A percentile compares a stretch with the other conserved stretches of the same genome.
These are phyloP conservation scores for Panopea generosa DNA, from an alignment of 2,888 invertebrate species.

Conservation along the genomic window DNA sequence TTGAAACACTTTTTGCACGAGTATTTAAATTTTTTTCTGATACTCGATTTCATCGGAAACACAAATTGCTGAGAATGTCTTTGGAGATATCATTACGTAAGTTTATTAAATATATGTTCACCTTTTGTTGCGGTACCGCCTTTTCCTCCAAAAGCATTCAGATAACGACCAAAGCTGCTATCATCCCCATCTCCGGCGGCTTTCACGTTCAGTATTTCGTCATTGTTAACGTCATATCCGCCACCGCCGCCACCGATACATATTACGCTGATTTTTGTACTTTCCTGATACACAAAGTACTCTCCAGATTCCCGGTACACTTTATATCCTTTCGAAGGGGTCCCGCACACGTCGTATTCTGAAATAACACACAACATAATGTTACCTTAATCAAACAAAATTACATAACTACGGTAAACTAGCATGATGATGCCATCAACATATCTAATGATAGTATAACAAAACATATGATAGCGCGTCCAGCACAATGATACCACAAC, in stretches of 20 bases:
- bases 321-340: conserved; percentile 43
- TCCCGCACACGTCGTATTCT: conserved; percentile 58
- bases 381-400: no score
- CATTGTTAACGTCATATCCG: conserved; percentile 50
- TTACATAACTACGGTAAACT: no score
- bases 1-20: no score
- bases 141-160: conserved; percentile 41
- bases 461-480: no score
- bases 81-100: no score
- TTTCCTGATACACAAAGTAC: conserved; percentile 49
- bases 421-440: no score
- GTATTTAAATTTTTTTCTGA: no score
- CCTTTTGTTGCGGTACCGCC: conserved; percentile 41
- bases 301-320: conserved; percentile 43
- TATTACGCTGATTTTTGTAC: conserved; percentile 46
- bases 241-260: conserved; percentile 62
- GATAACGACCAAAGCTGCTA: conserved; percentile 45
- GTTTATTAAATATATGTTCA: no score
- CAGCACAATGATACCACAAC: no score
- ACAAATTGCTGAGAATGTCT: no score
- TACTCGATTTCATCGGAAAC: no score
- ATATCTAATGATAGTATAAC: no score
- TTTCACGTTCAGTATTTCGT: conserved; percentile 2
- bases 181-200: conserved; percentile 58
- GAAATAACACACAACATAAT: background rate